Evolutionary conservation across 2,113 vertebrate species (phyloP).

Genomic region (Procavia capensis): DNA sequence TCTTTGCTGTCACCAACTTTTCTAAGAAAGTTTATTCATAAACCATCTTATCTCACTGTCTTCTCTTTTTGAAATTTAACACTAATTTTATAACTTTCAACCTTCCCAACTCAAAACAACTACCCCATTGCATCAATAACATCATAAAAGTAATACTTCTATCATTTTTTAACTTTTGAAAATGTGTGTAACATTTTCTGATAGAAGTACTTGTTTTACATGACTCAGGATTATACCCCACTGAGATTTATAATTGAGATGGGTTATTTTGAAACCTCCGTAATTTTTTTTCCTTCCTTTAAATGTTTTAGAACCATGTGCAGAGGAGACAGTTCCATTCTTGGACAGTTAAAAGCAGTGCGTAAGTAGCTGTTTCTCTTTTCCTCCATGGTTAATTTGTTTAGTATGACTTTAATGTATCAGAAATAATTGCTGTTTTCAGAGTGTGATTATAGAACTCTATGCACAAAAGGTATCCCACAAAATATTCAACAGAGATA

Average conservation of each 20-base stretch:
- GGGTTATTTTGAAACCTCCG: not conserved
- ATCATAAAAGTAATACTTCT: not conserved
- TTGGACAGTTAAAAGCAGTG: constrained; percentile 92
- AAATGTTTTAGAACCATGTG: constrained; percentile 94
- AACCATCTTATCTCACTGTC: not conserved
- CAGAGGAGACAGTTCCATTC: constrained; percentile 95
- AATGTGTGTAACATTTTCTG: not conserved
- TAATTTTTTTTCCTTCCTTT: constrained; percentile 64
- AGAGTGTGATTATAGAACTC: not conserved
- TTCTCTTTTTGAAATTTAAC: constrained; percentile 29
- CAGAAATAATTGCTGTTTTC: not conserved
- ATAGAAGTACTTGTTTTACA: not conserved
- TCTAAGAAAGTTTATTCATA: constrained; percentile 54
- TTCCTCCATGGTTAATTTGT: not conserved
- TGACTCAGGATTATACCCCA: not conserved
- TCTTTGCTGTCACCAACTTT: constrained; percentile 44
- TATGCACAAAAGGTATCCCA: not conserved
- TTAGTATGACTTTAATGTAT: not conserved
- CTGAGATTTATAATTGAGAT: not conserved
- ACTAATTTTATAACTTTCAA: constrained; percentile 1
- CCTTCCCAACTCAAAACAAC: not conserved
- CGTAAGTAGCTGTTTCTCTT: constrained; percentile 89
- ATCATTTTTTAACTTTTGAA: not conserved
- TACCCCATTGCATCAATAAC: not conserved
- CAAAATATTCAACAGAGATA: not conserved